Evolutionary conservation across 2,113 vertebrate genomes (phyloP), one percentile per base, ranked within the genome.

Genomic region (Dicerorhinus sumatrensis): DNA sequence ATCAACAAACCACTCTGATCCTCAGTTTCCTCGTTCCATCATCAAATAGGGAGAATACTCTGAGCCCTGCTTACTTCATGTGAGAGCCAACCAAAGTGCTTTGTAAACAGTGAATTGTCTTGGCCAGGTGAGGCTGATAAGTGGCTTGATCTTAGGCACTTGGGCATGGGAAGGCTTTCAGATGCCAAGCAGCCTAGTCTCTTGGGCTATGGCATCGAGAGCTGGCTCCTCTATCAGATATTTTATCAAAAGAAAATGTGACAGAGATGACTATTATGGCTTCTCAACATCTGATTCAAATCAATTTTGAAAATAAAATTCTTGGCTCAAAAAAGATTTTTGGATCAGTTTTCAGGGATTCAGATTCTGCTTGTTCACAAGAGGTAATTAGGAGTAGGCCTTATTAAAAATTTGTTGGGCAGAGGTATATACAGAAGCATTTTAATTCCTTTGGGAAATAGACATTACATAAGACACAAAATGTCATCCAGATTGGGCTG

Each of bases 391-490:
- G 21, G 69, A 89, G 12, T 39, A 81, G 17, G 25, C 13, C 75
- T 92, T 92, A 94, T 83, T 96, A 90, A 87, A 96, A 94, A 70
- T 83, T 21, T 95, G 48, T 84, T 81, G 90, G 75, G 70, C 95
- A 95, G n/a, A 89, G 39, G 25, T 75, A 76, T 81, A 84, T 75
- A 69, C 65, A 96, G 90, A 94, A 92, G n/a, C 29, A 9, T 92
- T 96, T 96, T 67, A 72, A 90, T 87, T 85, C 92, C 86, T 91
- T 90, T 33, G 72, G 90, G 92, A 92, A 97, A 79, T 14, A 65
- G 75, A 80, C 14, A 42, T 96, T 98, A 92, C 79, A 67, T 97
- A 97, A 98, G 83, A 92, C 14, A 14, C 46, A 87, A 86, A 92
- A 87, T 87, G 70, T 92, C 92, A 90, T 80, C 51, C 76, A 36